Evolutionary conservation across 2,888 invertebrate species (phyloP), one percentile per base, ranked within the genome.

Genomic region (Drosophila recens): DNA sequence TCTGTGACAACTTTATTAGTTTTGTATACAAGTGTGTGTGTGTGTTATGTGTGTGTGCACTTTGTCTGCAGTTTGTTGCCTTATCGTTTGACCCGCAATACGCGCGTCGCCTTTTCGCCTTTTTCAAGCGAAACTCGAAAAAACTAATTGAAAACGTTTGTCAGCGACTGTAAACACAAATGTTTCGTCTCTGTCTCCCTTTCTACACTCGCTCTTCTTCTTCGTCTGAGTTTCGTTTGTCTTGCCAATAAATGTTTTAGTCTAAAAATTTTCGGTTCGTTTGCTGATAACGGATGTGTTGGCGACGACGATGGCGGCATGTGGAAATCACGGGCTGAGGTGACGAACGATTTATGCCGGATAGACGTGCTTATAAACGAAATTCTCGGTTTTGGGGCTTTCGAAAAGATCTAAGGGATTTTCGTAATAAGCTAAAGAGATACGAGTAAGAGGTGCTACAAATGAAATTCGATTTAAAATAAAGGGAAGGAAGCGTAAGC

Each of bases 71-170:
- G 63, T 63, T 63, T 67, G 81, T 80, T 76, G 67, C 67, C 65
- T 77, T 80, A 74, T 71, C 79, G 82, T 79, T 76, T 84, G 87
- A 87, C 82, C 85, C 77, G 85, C 82, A 69, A 66, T 71, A 42
- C 61, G 54, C 53, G 67, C 56, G 67, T 73, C 79, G 79, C 71
- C 70, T 71, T 74, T 64, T 61, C 40, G 40, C 49, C 61, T 34
- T 45, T 71, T 66, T 68, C 75, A 75, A 75, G 46, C 72, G 66
- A 67, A 69, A 77, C 72, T 58, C 66, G 63, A 45, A 52, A 56
- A 59, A 67, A 83, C 89, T 84, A 84, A 84, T 84, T 84, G 84
- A 84, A 84, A 83, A 87, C 84, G 89, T 87, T 84, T 84, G 89
- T 84, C 84, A 84, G 87, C 89, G 72, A 68, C 62, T 83, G 81